Base-by-base conservation (phyloP, 2,113 vertebrate genomes). In the Accipiter cooperii region DNA sequence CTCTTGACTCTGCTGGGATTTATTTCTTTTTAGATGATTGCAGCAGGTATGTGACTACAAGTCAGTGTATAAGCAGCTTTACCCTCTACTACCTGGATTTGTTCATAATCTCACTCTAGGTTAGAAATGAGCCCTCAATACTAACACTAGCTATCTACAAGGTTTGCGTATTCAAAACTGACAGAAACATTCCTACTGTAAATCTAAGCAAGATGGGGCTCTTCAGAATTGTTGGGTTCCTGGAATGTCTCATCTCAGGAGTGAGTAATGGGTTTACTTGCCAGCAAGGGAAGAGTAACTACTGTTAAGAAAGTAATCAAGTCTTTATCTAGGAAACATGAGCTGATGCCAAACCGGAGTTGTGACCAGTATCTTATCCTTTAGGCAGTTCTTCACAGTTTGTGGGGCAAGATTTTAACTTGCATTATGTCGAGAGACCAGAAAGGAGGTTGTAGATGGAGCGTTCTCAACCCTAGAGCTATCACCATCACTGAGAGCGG, bases 391-490 rank as follows among this genome's bases (percentile, higher is more conserved):
- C n/a, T 78, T 85, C 34, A 15, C 7, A 13, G 10, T 46, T 61
- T 18, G 19, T 33, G 26, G 38, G 64, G 61, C 8, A 42, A 63
- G 71, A 66, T 25, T 93, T 83, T 25, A 49, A 6, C 70, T 42
- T 64, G 28, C 1, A 16, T 52, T 34, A 4, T 36, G 31, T 24
- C 3, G 6, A 31, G 63, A 36, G 68, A 42, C 10, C 54, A 77
- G 54, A 38, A 68, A 25, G 64, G 42, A 47, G 10, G 12, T 3
- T 54, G 49, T n/a, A 79, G 42, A n/a, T 5, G 6, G 52, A 77
- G 24, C 0, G 2, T 2, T 10, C 34, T 66, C 60, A 42, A 0
- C 24, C 20, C 74, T 61, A 13, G 18, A 76, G 36, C 2, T 0
- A 58, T 25, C 22, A 36, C 19, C 2, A 0, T 20, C 28, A 17